Conservation (phyloP, 2,888 invertebrate species). For the Piscicola geometra region DNA sequence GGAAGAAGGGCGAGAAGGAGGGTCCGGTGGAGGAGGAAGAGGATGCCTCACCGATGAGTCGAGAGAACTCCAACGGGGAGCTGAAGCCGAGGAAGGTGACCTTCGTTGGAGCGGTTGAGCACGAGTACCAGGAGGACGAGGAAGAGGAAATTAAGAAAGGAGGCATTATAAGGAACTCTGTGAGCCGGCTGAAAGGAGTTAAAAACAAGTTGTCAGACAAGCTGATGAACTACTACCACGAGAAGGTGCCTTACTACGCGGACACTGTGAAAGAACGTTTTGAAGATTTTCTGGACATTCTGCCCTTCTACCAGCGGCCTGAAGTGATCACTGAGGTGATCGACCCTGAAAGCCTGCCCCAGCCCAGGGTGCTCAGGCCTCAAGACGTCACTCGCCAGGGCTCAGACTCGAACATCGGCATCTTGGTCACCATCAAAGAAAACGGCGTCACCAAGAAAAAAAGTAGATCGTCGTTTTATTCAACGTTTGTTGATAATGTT, state of each 20-base stretch:
- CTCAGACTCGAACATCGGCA: not conserved
- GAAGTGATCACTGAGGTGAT: not conserved
- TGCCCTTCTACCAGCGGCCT: not conserved
- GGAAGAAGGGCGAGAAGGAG: not conserved
- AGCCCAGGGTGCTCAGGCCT: not conserved
- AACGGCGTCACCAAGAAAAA: not conserved
- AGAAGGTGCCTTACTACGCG: not conserved
- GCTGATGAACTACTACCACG: slow-evolving; percentile 1
- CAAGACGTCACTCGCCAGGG: not conserved
- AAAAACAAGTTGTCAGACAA: not conserved
- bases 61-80: not conserved
- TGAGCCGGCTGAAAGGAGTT: not conserved
- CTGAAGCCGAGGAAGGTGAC: not conserved
- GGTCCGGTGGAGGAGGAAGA: not conserved
- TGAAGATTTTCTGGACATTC: not conserved
- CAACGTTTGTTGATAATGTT: not conserved
- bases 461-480: not conserved
- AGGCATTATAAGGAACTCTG: not conserved
- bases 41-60: not conserved
- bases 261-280: not conserved
- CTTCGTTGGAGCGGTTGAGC: not conserved
- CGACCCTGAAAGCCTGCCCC: not conserved
- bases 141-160: not conserved
- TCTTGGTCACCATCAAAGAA: not conserved
- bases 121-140: not conserved